Evolutionary conservation across 2,888 invertebrate species (phyloP).

Genomic region (Tenthredo mesomela): DNA sequence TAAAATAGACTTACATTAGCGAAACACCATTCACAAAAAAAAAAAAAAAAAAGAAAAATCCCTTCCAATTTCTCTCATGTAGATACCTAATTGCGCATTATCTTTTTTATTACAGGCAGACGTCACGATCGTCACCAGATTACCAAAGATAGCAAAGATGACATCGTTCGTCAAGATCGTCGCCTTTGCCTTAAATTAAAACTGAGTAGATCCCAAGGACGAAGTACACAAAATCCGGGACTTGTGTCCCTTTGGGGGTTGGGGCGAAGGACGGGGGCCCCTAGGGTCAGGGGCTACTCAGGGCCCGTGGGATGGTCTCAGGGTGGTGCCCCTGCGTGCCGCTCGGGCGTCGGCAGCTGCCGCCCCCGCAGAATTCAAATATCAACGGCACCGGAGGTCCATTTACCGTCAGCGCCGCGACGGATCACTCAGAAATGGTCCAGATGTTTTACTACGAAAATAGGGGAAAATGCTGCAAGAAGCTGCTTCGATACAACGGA

Average conservation of each 20-base stretch:
- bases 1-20: neutral
- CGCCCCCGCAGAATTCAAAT: conserved; percentile 73
- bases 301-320: conserved; percentile 76
- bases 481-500: conserved; percentile 89
- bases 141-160: conserved; percentile 6
- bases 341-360: conserved; percentile 77
- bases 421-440: conserved; percentile 78
- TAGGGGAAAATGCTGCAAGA: conserved; percentile 90
- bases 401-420: conserved; percentile 74
- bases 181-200: neutral
- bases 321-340: conserved; percentile 79
- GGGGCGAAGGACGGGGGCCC: conserved; percentile 50
- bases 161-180: neutral
- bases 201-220: neutral
- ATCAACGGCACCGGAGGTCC: conserved; percentile 70
- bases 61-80: neutral
- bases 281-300: conserved; percentile 55
- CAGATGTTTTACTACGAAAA: conserved; percentile 88
- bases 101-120: neutral
- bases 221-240: conserved; percentile 23
- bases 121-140: neutral
- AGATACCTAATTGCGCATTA: neutral
- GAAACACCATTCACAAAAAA: neutral
- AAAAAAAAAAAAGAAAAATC: too few relatives aligned
- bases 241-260: conserved; percentile 28